These are phyloP conservation scores for Papilio polyxenes DNA, from an alignment of 1,140 invertebrate genomes.

Conservation along the genomic window DNA sequence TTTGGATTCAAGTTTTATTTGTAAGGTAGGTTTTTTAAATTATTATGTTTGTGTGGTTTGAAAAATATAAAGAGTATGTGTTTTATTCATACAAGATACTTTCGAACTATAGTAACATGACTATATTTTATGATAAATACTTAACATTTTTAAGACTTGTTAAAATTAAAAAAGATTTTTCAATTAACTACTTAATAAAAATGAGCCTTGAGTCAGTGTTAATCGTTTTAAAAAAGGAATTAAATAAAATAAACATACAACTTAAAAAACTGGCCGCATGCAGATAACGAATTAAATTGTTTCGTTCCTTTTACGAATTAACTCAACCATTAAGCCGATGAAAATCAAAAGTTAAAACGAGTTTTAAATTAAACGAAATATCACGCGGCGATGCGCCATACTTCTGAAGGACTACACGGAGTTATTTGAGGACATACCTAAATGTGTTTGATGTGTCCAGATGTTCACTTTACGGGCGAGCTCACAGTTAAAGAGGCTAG, in stretches of 20 bases:
- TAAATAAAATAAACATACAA: not conserved
- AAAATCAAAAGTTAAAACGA: slow-evolving; percentile 2
- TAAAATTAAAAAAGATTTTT: not conserved
- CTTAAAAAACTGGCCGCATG: not conserved
- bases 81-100: no score
- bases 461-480: not conserved
- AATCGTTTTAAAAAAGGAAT: not conserved
- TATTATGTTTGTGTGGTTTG: no score
- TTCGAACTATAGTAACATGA: no score
- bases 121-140: no score
- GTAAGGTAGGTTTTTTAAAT: not conserved
- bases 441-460: not conserved
- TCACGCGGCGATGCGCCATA: not conserved
- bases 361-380: not conserved
- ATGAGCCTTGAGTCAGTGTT: not conserved
- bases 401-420: not conserved
- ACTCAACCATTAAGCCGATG: not conserved
- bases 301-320: slow-evolving; percentile 1
- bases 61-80: no score
- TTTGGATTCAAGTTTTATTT: slow-evolving; percentile 15
- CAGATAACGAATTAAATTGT: not conserved
- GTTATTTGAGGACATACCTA: not conserved
- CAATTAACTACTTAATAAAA: not conserved
- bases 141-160: not conserved
- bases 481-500: not conserved